phyloP scores from a whole-genome alignment of 2,888 invertebrate genomes.

The Protophormia terraenovae region DNA sequence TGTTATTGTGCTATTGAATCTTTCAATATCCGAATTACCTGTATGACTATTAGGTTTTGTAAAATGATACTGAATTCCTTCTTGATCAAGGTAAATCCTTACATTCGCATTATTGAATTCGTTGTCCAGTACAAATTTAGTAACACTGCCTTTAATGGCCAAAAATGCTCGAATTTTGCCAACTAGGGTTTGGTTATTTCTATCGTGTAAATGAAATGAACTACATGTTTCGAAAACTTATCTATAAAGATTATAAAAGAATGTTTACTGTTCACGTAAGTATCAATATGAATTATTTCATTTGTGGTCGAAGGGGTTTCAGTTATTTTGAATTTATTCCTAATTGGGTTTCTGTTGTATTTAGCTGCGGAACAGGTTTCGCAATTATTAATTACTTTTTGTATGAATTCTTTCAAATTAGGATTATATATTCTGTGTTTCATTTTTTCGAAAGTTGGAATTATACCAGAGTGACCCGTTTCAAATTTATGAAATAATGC shows the following conservation, averaged over 20 bases:
- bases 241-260: slow-evolving; percentile 23
- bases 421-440: no score
- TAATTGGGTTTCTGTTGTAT: no score
- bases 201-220: slow-evolving; percentile 1
- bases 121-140: slow-evolving; percentile 4
- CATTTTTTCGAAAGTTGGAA: no score
- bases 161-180: slow-evolving; percentile 1
- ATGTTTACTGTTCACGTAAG: not conserved
- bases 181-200: slow-evolving; percentile 27
- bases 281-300: no score
- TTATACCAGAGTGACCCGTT: no score
- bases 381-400: no score
- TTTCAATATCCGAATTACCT: not conserved
- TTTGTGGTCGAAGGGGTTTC: not conserved
- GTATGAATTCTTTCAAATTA: no score
- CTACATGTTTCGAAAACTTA: slow-evolving; percentile 13
- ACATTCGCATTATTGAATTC: not conserved
- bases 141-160: not conserved
- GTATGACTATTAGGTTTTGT: not conserved
- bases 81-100: not conserved
- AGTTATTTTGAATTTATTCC: not conserved
- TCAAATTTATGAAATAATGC: no score
- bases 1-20: slow-evolving; percentile 1
- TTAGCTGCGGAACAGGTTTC: no score
- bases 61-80: slow-evolving; percentile 1